Base-by-base conservation (phyloP, 2,797 vertebrate genomes). In the Poecilia gillii region DNA sequence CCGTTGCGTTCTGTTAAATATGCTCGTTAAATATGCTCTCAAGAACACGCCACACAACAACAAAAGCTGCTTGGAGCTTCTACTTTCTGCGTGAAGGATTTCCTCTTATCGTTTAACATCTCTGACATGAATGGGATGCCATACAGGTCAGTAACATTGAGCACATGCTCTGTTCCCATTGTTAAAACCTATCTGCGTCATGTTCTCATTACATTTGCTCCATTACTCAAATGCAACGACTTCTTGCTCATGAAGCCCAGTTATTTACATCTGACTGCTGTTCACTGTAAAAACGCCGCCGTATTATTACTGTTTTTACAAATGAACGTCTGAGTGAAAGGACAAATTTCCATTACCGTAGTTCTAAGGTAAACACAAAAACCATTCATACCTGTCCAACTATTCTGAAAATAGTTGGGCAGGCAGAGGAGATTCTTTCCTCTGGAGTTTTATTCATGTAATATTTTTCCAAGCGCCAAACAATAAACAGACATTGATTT, bases 201-300 rank as follows among this genome's bases (percentile, higher is more conserved):
- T 18, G n/a, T n/a, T 28, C 57, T 84, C 23, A 80, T 82, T 86
- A 71, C 84, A 18, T 78, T 88, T 76, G 62, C 72, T 59, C 6
- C 43, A 73, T 1, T 77, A 23, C 59, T 76, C 79, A 6, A 14
- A 25, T 81, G 39, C 39, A 45, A 39, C 25, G 6, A 39, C 55
- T 11, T 76, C 77, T 53, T 11, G 31, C n/a, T 12, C 68, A 14
- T 36, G n/a, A 53, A 33, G 20, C 45, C 7, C 31, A 1, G 59
- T 79, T 39, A 64, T 80, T 75, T 1, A 36, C 51, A 74, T 77
- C 36, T 23, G n/a, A 5, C 20, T 78, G 70, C 3, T 9, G 64
- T 9, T n/a, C 39, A 55, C 13, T 39, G 16, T 64, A 45, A 80
- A 8, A 81, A 79, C 77, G n/a, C 53, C 33, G 45, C 62, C 28